Base-by-base conservation (phyloP, 2,113 vertebrate species). In the Brachyhypopomus gauderio region DNA sequence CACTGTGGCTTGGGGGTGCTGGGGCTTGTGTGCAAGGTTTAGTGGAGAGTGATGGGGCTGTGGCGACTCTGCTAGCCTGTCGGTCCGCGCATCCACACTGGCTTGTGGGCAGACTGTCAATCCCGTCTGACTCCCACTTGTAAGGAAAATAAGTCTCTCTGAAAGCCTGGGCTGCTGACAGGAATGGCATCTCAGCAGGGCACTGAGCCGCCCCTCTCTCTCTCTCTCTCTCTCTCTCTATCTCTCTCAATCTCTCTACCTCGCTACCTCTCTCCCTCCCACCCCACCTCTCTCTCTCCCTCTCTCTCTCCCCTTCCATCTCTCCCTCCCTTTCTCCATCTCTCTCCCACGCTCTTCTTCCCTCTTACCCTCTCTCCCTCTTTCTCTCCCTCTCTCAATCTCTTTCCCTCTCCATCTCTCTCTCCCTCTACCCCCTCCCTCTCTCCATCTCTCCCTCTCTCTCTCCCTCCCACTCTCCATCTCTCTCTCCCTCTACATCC, bases 131-230 rank as follows among this genome's bases (percentile, higher is more conserved):
- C 64, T 67, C 64, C 34, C 5, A 19, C 64, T 67, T 67, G 30
- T 67, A 19, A 67, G 64, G 64, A 67, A 67, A 67, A 67, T 67
- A 67, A 67, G 64, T 34, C 27, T 36, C 64, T 67, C 16, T 36
- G 64, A 67, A 67, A 67, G 66, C 36, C 34, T 70, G 66, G 20
- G n/a, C 66, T n/a, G 17, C 36, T 70, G 34, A 70, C 66, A 41
- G 66, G 66, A 70, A 70, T 41, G 34, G 66, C 19, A 20, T 41
- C 66, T 70, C 66, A 70, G 66, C 66, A 70, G 66, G 66, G 22
- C 38, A 25, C 34, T 41, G 20, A 38, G 20, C 11, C 12, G 2
- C 45, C 66, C 12, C 17, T 3, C 66, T 27, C 66, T 38, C 60
- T 63, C 8, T 12, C 45, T 52, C 5, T 1, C 9, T 52, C 45